Evolutionary conservation across 2,113 vertebrate species (phyloP), one percentile per base, ranked within the genome.

Genomic region (Protobothrops flavoviridis): DNA sequence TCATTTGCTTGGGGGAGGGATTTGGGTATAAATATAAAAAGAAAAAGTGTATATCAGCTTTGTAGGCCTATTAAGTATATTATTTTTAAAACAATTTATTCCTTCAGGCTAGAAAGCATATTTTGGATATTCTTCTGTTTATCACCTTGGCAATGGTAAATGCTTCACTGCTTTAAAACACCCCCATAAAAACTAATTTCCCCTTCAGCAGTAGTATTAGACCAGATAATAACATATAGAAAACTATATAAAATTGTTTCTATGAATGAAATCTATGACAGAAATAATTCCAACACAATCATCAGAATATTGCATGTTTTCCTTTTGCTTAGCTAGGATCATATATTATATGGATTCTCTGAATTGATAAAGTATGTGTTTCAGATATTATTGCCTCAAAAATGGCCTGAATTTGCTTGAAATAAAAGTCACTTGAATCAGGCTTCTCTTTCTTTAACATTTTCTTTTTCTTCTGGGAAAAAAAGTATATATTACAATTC

Each of bases 21-120:
- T 81, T 81, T 87, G 13, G 13, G 45, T 87, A 52, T 91, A 93
- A 96, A 94, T 95, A 52, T 88, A 5, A 92, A 17, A 45, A 85
- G n/a, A 12, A 95, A 93, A 92, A 33, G 53, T 93, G 88, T 96
- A 86, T 45, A 85, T 94, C 20, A 94, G 57, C 0, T 92, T 93
- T 95, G 15, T 89, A 94, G 10, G 59, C 59, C 29, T 93, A 94
- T 95, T 92, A 61, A 91, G 52, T 86, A 39, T 50, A 53, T 21
- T 89, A 94, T 10, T 92, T 97, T 94, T 56, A 87, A 93, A 94
- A 85, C 26, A 86, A 81, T 12, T 91, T 48, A 13, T 26, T 39
- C 55, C 3, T 92, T 52, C 92, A 39, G 74, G 13, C 0, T 87
- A 33, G 52, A 93, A 95, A 81, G 86, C 5, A 0, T 1, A 0